Conservation (phyloP, 1,140 invertebrate genomes). For the Melanaphis sacchari region DNA sequence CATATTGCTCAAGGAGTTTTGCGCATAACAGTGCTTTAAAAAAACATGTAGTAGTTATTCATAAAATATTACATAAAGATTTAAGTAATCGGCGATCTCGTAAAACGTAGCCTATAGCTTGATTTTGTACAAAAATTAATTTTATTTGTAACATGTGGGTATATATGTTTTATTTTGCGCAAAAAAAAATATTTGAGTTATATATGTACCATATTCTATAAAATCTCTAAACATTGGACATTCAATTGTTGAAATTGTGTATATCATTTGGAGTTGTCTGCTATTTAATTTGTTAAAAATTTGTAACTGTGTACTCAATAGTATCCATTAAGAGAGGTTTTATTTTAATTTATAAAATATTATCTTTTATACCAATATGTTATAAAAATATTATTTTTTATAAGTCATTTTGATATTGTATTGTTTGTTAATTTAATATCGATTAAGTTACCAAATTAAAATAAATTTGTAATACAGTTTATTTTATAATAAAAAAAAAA, state of each 20-base stretch:
- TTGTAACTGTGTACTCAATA: neutral
- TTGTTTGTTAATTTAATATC: neutral
- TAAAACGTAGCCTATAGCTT: neutral
- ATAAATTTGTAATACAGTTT: neutral
- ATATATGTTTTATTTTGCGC: neutral
- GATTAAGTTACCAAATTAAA: neutral
- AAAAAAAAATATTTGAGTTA: neutral
- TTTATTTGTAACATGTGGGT: neutral
- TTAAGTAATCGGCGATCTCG: neutral
- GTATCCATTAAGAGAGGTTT: neutral
- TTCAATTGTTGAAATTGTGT: neutral
- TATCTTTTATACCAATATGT: neutral
- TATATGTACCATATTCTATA: neutral
- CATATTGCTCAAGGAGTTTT: constrained; percentile 65
- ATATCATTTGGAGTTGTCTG: neutral
- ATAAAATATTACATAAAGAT: constrained; percentile 56
- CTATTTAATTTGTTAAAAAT: neutral
- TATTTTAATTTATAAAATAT: neutral
- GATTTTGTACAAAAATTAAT: neutral
- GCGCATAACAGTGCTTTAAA: constrained; percentile 62
- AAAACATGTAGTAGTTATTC: constrained; percentile 63
- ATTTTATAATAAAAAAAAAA: neutral
- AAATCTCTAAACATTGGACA: neutral
- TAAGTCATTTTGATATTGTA: neutral
- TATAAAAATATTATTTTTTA: neutral